Conservation (phyloP, 2,888 invertebrate species). For the Drosophila demipolita region DNA sequence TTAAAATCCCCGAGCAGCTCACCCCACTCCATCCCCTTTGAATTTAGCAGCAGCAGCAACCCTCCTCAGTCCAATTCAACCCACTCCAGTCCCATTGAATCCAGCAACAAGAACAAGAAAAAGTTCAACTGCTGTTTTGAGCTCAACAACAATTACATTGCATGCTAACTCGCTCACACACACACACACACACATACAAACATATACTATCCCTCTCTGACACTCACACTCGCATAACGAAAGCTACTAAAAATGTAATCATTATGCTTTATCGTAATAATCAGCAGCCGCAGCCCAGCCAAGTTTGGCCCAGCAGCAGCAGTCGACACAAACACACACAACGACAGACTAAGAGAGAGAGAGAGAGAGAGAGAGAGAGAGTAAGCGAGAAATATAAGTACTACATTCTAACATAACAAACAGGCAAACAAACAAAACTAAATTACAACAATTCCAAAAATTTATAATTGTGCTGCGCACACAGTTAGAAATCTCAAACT, state of each 20-base stretch:
- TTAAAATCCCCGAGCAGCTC: constrained; percentile 45
- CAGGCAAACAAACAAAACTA: constrained; percentile 81
- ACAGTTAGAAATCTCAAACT: constrained; percentile 73
- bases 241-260: constrained; percentile 78
- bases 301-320: constrained; percentile 55
- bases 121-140: constrained; percentile 60
- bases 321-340: constrained; percentile 44
- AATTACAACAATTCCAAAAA: constrained; percentile 82
- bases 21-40: not conserved
- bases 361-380: not conserved
- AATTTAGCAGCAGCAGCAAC: constrained; percentile 35
- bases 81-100: constrained; percentile 21
- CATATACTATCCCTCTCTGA: not conserved
- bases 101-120: constrained; percentile 36
- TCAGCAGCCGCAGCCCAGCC: constrained; percentile 70
- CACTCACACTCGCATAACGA: constrained; percentile 35
- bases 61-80: constrained; percentile 41
- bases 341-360: constrained; percentile 12
- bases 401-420: constrained; percentile 67
- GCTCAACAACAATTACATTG: constrained; percentile 59
- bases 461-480: constrained; percentile 80
- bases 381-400: constrained; percentile 36
- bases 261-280: constrained; percentile 80
- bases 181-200: not conserved
- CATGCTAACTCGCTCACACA: constrained; percentile 27